Evolutionary conservation across 2,888 invertebrate species (phyloP), one percentile per base, ranked within the genome.

Genomic region (Ochlodes sylvanus): DNA sequence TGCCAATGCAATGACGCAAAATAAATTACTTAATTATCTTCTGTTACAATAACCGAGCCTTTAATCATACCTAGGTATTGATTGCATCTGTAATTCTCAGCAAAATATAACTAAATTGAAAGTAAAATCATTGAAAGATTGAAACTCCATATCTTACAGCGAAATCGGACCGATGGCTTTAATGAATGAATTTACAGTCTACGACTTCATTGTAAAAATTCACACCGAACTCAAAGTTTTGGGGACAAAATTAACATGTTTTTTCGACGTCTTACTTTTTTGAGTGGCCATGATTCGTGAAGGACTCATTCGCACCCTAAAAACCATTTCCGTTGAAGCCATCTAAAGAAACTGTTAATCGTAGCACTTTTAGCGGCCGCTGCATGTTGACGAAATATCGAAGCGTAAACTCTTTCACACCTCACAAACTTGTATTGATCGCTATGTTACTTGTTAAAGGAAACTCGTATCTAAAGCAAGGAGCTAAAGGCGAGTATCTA

Each of bases 271-370:
- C 41, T 47, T 34, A 42, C 58, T 55, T 67, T 67, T 66, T 67
- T 67, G 42, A 61, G 55, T 68, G 80, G 75, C 79, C 76, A 78
- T 75, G 76, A 72, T 75, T 79, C 85, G 81, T 84, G 82, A 86
- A 82, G 79, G 71, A 73, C 74, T 81, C 77, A 81, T 86, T 86
- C 80, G 78, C 86, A 84, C 84, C 80, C 77, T 76, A 77, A 77
- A 77, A 73, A 74, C 74, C 77, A 77, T 78, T 77, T 76, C 73
- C 72, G 69, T 72, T 71, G 75, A 44, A 70, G 72, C 71, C 72
- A 69, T 64, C 70, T 68, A 76, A 75, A 71, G 79, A 77, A 79
- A 77, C 80, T 85, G 87, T 84, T 86, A 86, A 86, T 84, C 76
- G 77, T 80, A 76, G 76, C 86, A 85, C 85, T 87, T 87, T 81